Percentiles rank a stretch among this genome's conserved stretches.
These are phyloP conservation scores for Eulacestoma nigropectus DNA, from an alignment of 2,113 vertebrate species.

Conservation along the genomic window DNA sequence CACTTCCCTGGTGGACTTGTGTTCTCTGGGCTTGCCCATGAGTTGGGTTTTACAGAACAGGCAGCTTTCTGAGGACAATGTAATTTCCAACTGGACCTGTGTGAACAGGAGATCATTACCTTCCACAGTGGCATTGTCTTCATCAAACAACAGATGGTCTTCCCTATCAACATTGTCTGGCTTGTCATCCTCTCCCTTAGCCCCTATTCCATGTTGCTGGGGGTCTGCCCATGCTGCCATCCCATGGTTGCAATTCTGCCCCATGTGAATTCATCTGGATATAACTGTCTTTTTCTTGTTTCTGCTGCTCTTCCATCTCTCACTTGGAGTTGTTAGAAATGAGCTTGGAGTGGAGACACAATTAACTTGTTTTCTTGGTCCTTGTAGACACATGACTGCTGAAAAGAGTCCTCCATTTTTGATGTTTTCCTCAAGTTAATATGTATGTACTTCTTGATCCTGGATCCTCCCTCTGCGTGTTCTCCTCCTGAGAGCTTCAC, in stretches of 20 bases:
- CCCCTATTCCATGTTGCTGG: rapidly evolving
- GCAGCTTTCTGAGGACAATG: neutral
- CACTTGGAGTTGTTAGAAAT: neutral
- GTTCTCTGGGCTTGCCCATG: neutral
- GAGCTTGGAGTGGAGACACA: neutral
- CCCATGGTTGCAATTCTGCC: neutral
- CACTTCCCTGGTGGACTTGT: neutral
- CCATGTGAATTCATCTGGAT: neutral
- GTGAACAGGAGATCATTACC: neutral
- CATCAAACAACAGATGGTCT: neutral
- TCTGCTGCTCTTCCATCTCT: neutral
- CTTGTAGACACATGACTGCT: neutral
- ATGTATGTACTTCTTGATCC: neutral
- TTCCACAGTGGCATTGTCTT: neutral
- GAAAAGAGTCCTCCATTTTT: neutral
- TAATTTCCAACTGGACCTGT: neutral
- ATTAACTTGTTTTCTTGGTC: neutral
- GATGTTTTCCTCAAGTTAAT: neutral
- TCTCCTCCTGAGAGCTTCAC: neutral
- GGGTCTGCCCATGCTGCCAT: neutral
- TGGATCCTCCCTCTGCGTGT: neutral
- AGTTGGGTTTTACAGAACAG: neutral
- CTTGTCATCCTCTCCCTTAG: neutral
- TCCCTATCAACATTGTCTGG: neutral
- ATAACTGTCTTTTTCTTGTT: neutral